Percentiles rank a stretch among this genome's conserved stretches.
phyloP scores from a whole-genome alignment of 2,797 vertebrate species.

The Xiphophorus birchmanni region DNA sequence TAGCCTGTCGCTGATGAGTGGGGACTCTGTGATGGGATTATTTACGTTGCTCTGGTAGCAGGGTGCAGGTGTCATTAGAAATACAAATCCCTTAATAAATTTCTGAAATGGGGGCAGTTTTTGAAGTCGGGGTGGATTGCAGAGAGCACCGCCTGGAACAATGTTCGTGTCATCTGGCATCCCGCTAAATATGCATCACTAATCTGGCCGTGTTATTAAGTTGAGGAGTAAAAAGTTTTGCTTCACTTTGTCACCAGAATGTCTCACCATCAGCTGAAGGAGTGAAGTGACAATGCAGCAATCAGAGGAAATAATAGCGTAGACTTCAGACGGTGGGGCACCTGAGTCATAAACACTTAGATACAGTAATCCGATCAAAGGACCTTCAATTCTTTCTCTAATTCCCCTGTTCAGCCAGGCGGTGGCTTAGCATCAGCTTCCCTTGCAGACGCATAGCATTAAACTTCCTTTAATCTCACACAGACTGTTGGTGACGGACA shows the following conservation, averaged over 20 bases:
- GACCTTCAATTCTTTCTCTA: slow-evolving; percentile 58
- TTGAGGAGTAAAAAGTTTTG: slow-evolving; percentile 70
- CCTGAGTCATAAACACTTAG: slow-evolving; percentile 69
- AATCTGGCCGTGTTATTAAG: slow-evolving; percentile 70
- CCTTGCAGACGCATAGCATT: slow-evolving; percentile 66
- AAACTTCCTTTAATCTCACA: slow-evolving; percentile 63
- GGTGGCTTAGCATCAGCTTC: slow-evolving; percentile 64
- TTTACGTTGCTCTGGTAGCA: slow-evolving; percentile 82
- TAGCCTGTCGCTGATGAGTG: slow-evolving; percentile 82
- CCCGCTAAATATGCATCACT: slow-evolving; percentile 67
- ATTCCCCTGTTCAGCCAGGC: slow-evolving; percentile 65
- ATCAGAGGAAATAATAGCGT: slow-evolving; percentile 66
- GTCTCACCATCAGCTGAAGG: slow-evolving; percentile 52
- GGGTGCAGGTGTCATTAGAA: slow-evolving; percentile 86
- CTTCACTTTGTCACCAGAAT: slow-evolving; percentile 58
- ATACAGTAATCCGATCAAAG: slow-evolving; percentile 75
- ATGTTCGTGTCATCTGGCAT: slow-evolving; percentile 70
- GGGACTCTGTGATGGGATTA: slow-evolving; percentile 84
- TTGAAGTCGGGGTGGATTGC: slow-evolving; percentile 52
- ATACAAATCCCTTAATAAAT: slow-evolving; percentile 88
- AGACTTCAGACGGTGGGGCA: slow-evolving; percentile 51
- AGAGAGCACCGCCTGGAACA: slow-evolving; percentile 72
- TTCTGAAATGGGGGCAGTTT: slow-evolving; percentile 70
- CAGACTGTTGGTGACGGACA: slow-evolving; percentile 46
- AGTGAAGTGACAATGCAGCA: slow-evolving; percentile 62